These are phyloP conservation scores for Notothenia coriiceps DNA, from an alignment of 2,113 vertebrate genomes.

Conservation along the genomic window DNA sequence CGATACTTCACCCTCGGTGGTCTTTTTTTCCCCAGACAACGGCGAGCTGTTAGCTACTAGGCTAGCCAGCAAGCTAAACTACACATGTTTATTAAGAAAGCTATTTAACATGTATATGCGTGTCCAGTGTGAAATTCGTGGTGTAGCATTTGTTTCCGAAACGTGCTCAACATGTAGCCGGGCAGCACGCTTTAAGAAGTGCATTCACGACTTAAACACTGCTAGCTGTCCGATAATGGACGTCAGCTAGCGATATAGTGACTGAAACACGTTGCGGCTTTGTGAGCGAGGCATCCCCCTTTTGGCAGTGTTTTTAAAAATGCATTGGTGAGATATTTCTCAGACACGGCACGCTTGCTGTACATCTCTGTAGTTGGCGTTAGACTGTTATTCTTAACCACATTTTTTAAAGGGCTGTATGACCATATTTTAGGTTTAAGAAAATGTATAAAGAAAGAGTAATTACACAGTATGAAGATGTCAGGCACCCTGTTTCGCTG, in stretches of 20 bases:
- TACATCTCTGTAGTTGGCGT: conserved; percentile 1
- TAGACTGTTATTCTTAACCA: no score
- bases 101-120: background rate
- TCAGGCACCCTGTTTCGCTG: no score
- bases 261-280: conserved; percentile 75
- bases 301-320: conserved; percentile 19
- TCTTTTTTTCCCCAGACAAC: conserved; percentile 71
- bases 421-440: no score
- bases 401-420: no score
- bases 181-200: conserved; percentile 44
- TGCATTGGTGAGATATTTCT: conserved; percentile 10
- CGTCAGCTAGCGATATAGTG: conserved; percentile 48
- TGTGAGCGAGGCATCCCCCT: conserved; percentile 47
- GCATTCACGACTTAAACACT: conserved; percentile 22
- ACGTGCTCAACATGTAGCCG: conserved; percentile 54
- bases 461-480: no score
- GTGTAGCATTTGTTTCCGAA: conserved; percentile 39
- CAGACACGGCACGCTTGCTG: background rate
- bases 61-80: conserved; percentile 55
- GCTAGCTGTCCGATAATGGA: conserved; percentile 77
- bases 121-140: no score
- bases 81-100: conserved; percentile 14
- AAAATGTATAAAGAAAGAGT: no score
- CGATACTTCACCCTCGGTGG: conserved; percentile 73
- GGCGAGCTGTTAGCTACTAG: conserved; percentile 59